These are phyloP conservation scores for Syncerus caffer DNA, from an alignment of 2,797 vertebrate species.

Conservation along the genomic window DNA sequence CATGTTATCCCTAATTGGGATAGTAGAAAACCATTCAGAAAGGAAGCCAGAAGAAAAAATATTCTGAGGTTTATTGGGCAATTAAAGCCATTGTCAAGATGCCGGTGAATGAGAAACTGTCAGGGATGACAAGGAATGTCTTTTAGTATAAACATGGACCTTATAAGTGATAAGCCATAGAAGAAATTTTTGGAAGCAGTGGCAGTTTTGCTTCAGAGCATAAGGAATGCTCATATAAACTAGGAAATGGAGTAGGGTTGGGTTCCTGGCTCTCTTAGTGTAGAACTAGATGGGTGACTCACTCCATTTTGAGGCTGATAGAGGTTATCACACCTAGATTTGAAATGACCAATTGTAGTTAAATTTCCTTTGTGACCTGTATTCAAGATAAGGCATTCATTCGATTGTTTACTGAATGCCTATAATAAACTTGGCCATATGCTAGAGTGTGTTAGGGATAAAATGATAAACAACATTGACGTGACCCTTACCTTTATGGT, in stretches of 20 bases:
- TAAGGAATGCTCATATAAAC: neutral
- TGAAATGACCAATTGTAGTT: neutral
- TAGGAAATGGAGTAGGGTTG: neutral
- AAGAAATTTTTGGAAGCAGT: conserved; percentile 8
- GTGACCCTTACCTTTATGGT: neutral
- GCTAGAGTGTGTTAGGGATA: neutral
- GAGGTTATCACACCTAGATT: neutral
- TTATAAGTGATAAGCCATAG: neutral
- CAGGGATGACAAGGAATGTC: neutral
- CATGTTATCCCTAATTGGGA: neutral
- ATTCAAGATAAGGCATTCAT: conserved; percentile 28
- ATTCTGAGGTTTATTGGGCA: neutral
- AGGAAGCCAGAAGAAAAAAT: neutral
- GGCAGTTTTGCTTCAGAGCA: neutral
- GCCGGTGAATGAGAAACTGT: neutral
- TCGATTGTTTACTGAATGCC: neutral
- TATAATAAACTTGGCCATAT: neutral
- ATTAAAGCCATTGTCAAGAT: conserved; percentile 8
- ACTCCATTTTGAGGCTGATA: conserved; percentile 12
- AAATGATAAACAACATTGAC: neutral
- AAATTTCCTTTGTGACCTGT: neutral
- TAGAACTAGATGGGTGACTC: neutral
- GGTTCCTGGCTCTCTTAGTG: neutral
- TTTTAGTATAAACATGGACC: neutral
- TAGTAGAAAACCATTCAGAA: conserved; percentile 40